Percentiles rank a stretch among this genome's conserved stretches.
Conservation (phyloP, 1,140 invertebrate species). For the Leptoteleia sp. region DNA sequence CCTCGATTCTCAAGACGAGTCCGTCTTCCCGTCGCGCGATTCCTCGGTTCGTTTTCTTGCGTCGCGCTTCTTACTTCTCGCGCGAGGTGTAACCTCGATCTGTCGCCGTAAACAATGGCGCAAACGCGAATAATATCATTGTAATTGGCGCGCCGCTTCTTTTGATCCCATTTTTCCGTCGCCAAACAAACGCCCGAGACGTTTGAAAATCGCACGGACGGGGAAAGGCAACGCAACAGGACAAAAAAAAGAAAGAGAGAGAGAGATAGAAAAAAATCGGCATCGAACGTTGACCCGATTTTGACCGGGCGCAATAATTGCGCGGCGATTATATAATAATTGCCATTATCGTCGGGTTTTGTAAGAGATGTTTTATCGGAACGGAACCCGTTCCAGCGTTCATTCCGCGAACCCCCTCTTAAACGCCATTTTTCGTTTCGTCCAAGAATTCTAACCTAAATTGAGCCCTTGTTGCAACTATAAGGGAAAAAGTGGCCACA, state of each 20-base stretch:
- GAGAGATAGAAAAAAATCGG: no score
- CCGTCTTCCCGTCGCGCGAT: slow-evolving; percentile 51
- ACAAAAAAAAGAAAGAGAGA: no score
- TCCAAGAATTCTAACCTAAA: no score
- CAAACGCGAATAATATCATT: slow-evolving; percentile 62
- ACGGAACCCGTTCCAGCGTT: no score
- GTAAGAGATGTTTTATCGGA: no score
- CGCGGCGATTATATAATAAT: no score
- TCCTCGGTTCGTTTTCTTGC: slow-evolving; percentile 37
- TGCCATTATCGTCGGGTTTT: no score
- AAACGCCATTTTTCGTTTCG: no score
- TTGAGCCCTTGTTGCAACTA: no score
- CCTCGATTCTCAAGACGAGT: slow-evolving; percentile 51
- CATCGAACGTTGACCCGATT: slow-evolving; percentile 18
- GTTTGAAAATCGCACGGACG: slow-evolving; percentile 23
- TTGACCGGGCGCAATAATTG: neutral
- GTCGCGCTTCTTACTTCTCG: slow-evolving; percentile 38
- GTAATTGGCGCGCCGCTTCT: slow-evolving; percentile 63
- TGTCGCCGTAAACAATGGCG: slow-evolving; percentile 62
- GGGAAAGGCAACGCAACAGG: slow-evolving; percentile 20
- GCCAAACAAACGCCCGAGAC: slow-evolving; percentile 25
- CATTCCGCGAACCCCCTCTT: no score
- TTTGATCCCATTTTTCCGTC: slow-evolving; percentile 53
- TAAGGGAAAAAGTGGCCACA: no score
- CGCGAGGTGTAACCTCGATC: slow-evolving; percentile 63